Evolutionary conservation across 2,888 invertebrate species (phyloP), one percentile per base, ranked within the genome.

Genomic region (Argyresthia goedartella): DNA sequence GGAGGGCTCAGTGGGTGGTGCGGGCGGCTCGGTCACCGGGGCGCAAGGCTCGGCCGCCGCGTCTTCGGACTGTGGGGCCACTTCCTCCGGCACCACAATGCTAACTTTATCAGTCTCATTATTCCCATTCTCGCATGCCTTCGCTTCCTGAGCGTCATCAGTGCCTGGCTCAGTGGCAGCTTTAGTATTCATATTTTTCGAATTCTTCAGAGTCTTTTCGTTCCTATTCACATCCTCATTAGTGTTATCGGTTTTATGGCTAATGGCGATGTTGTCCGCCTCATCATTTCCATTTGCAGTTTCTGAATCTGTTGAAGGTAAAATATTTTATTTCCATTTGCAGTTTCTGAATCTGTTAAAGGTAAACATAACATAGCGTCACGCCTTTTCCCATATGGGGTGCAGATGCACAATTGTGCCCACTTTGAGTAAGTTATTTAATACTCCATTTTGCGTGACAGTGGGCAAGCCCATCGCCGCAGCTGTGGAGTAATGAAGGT

Each of bases 41-140:
- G n/a, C 52, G n/a, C n/a, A n/a, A 8, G 60, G 60, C 43, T 15
- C 10, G 9, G 1, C 6, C 11, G 45, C 45, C 16, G 56, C 57
- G 7, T 62, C 63, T 9, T 60, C 59, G 13, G 46, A 51, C 14
- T 53, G 53, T 11, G 55, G 52, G 13, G 58, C 53, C 35, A 36
- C 36, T 9, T 33, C 41, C 36, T 76, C 73, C 57, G 71, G 66
- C 59, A 74, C 77, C 68, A 73, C 62, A 63, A 69, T 73, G 69
- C 68, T 74, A 72, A 78, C 67, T 70, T 78, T 80, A 75, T 84
- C 85, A 84, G 84, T 82, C 81, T 85, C 82, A 73, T 78, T 73
- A 74, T 79, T 84, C 66, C 81, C 81, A 73, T 84, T 85, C 67
- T 81, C 81, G 71, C 67, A 69, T 65, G 76, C 71, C 64, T 80